These are phyloP conservation scores for Myotis davidii DNA, from an alignment of 2,113 vertebrate species.

Conservation along the genomic window DNA sequence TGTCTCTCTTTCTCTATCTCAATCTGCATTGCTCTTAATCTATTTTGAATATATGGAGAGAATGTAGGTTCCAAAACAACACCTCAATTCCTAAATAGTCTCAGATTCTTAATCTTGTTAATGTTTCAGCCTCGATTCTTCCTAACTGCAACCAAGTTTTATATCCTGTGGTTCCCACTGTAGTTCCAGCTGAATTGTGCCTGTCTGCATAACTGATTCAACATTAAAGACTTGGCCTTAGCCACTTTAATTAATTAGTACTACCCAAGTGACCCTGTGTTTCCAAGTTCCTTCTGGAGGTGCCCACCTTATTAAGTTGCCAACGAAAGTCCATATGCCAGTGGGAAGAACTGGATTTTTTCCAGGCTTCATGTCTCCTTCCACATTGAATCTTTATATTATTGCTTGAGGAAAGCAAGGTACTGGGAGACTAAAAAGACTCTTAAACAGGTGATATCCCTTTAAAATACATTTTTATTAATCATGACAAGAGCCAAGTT, in stretches of 20 bases:
- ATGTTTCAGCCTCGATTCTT: not conserved
- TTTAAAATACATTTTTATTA: not conserved
- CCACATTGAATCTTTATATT: not conserved
- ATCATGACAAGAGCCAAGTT: not conserved
- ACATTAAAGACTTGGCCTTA: not conserved
- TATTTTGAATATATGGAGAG: not conserved
- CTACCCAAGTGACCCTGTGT: not conserved
- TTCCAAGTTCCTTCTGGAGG: not conserved
- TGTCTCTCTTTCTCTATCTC: not conserved
- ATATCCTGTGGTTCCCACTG: not conserved
- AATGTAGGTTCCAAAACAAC: not conserved
- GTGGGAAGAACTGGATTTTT: not conserved
- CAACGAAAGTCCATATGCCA: not conserved
- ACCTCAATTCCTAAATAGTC: not conserved
- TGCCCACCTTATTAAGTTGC: not conserved
- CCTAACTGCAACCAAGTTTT: not conserved
- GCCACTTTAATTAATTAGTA: not conserved
- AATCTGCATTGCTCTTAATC: not conserved
- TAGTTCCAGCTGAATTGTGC: not conserved
- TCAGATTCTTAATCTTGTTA: not conserved
- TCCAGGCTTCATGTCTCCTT: not conserved
- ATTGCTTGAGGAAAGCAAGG: not conserved
- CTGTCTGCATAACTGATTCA: not conserved
- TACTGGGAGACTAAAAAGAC: not conserved
- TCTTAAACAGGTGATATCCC: not conserved